Evolutionary conservation across 2,888 invertebrate genomes (phyloP).

Genomic region (Lumbricus terrestris): DNA sequence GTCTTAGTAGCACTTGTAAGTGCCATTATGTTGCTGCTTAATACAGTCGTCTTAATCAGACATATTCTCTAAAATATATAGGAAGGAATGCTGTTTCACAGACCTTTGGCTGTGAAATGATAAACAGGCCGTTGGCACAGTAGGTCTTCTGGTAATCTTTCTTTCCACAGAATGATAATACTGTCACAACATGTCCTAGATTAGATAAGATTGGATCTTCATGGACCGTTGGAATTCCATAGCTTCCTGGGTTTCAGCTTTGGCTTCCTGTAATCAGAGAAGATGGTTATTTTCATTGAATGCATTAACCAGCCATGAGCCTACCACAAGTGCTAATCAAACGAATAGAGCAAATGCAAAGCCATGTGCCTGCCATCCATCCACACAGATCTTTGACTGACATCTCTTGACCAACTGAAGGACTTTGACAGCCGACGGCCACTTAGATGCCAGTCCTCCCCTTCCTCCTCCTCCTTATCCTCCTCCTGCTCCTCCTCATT

Average conservation of each 20-base stretch:
- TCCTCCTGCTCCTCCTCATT: too few relatives aligned
- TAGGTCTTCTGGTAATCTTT: neutral
- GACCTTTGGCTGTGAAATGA: neutral
- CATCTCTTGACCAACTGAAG: neutral
- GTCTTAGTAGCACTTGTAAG: too few relatives aligned
- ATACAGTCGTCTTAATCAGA: too few relatives aligned
- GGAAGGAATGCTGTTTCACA: neutral
- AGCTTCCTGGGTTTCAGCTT: neutral
- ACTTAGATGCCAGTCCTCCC: neutral
- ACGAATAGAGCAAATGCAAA: neutral
- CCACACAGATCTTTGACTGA: neutral
- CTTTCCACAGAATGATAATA: neutral
- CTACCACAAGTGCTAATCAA: neutral
- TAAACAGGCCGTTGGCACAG: neutral
- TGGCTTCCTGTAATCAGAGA: neutral
- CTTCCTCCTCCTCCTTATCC: too few relatives aligned
- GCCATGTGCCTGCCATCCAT: neutral
- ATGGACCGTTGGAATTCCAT: neutral
- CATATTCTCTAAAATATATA: too few relatives aligned
- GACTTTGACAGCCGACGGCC: neutral
- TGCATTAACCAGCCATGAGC: neutral
- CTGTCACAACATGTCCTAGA: neutral
- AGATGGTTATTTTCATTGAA: neutral
- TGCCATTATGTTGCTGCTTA: too few relatives aligned
- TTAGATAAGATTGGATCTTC: neutral